Evolutionary conservation across 2,888 invertebrate genomes (phyloP), one percentile per base, ranked within the genome.

Genomic region (Tiliacea aurago): DNA sequence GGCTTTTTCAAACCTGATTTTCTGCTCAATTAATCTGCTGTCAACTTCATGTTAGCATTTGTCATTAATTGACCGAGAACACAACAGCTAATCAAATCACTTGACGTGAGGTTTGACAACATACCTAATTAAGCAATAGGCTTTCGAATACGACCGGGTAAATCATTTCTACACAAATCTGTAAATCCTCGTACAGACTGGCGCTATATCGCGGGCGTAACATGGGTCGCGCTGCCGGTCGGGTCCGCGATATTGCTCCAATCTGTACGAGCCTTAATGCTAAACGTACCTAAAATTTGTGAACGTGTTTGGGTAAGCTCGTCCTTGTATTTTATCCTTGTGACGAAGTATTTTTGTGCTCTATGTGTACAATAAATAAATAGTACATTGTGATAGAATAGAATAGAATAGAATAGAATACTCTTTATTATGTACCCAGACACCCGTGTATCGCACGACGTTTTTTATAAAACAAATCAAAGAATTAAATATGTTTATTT

Each of bases 151-250:
- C 9, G 13, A 18, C 13, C 11, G 47, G n/a, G 23, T 53, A 62
- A 45, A 45, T 76, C 13, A 41, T 23, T 45, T 20, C 3, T 45
- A 56, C 28, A 76, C 7, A 47, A 56, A 73, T 47, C 2, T 63
- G 15, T 75, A 37, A 37, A 28, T 1, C 28, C 28, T 28, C 28
- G 28, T 28, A 28, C 28, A 28, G 28, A 28, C 28, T 28, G 28
- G 28, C 28, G 28, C 28, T 28, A 3, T n/a, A n/a, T n/a, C n/a
- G n/a, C n/a, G n/a, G n/a, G n/a, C n/a, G n/a, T n/a, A n/a, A n/a
- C n/a, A n/a, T n/a, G n/a, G n/a, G n/a, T n/a, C n/a, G n/a, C n/a
- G n/a, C n/a, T 28, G 28, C 28, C 28, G 28, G 28, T 28, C 28
- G 28, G 2, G 28, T 3, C 28, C 28, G 28, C 28, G 28, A 28